Conservation (phyloP, 1,140 invertebrate genomes). For the Contarinia nasturtii region DNA sequence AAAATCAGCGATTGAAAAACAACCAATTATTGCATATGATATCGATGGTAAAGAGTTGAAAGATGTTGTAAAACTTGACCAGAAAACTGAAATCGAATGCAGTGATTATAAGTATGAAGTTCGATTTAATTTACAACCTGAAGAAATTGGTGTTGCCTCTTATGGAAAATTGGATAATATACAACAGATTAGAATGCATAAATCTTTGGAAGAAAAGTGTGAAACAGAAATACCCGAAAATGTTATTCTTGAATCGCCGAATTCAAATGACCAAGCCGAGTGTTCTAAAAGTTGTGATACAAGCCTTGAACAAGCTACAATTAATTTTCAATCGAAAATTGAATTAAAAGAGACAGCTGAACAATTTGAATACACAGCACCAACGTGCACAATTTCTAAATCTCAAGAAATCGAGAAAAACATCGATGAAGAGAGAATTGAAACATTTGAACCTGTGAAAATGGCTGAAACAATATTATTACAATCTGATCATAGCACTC, state of each 20-base stretch:
- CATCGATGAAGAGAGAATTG: not conserved
- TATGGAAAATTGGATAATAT: slow-evolving; percentile 5
- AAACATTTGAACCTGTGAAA: not conserved
- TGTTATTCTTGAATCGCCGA: not conserved
- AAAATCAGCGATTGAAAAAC: slow-evolving; percentile 10
- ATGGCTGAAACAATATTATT: too few species aligned
- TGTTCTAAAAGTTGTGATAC: too few species aligned
- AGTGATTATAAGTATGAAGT: slow-evolving; percentile 7
- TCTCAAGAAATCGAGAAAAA: not conserved
- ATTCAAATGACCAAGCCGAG: too few species aligned
- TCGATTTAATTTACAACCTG: slow-evolving; percentile 8
- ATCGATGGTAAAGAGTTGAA: too few species aligned
- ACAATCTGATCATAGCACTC: too few species aligned
- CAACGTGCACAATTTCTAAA: not conserved
- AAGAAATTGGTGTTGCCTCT: too few species aligned
- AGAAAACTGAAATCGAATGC: too few species aligned
- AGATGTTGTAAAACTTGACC: too few species aligned
- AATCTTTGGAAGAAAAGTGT: slow-evolving; percentile 14
- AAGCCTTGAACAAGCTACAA: not conserved
- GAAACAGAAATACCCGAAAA: slow-evolving; percentile 20
- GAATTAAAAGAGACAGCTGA: not conserved
- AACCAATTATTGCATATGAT: too few species aligned
- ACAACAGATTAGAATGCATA: too few species aligned
- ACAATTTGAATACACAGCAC: not conserved
- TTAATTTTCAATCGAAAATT: not conserved